phyloP scores from a whole-genome alignment of 2,797 vertebrate species.

The Alca torda region DNA sequence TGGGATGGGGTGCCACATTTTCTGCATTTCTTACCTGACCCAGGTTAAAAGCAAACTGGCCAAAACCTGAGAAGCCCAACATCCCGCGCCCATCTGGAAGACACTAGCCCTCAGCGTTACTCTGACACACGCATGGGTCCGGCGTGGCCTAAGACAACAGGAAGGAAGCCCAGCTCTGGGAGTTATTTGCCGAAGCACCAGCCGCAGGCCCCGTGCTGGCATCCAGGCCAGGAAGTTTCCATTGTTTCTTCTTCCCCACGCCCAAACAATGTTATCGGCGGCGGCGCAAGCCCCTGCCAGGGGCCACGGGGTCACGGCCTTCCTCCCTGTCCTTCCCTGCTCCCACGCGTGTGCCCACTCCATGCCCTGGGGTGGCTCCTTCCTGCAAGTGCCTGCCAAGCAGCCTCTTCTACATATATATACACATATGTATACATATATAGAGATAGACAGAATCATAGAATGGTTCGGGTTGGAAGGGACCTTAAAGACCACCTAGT shows the following conservation, averaged over 20 bases:
- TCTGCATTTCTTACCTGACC: background rate
- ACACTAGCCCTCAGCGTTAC: background rate
- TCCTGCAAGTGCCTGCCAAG: background rate
- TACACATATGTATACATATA: fast-evolving
- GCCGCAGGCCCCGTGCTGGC: background rate
- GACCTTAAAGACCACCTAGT: background rate
- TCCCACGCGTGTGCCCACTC: background rate
- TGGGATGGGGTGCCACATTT: background rate
- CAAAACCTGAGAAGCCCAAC: background rate
- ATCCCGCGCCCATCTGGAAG: fast-evolving
- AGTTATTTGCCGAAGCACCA: background rate
- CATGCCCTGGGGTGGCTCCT: background rate
- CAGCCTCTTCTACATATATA: background rate
- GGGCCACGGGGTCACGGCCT: background rate
- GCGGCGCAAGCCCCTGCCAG: background rate
- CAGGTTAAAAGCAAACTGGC: background rate
- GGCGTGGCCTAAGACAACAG: background rate
- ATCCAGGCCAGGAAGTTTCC: slow-evolving; percentile 28
- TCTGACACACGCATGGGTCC: fast-evolving
- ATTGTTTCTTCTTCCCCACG: background rate
- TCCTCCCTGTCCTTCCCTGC: background rate
- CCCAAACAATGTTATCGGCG: background rate
- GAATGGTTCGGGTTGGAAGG: background rate
- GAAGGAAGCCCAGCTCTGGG: background rate
- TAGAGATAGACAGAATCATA: background rate